These are phyloP conservation scores for Pyrrhosoma nymphula DNA, from an alignment of 2,888 invertebrate genomes.

Conservation along the genomic window DNA sequence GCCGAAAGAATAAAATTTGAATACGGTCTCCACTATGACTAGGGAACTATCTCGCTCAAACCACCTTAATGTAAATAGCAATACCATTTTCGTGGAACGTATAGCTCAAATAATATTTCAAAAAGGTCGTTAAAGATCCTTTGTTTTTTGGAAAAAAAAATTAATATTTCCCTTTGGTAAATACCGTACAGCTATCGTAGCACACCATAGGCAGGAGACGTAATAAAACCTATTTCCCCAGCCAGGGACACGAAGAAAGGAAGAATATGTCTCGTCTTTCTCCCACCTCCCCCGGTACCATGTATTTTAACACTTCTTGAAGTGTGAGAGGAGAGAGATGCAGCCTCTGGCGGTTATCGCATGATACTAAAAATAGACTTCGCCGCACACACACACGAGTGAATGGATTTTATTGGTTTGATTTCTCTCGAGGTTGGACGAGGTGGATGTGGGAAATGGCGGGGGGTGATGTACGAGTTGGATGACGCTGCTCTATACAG, in stretches of 20 bases:
- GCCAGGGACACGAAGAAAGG: neutral
- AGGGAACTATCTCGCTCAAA: too few relatives aligned
- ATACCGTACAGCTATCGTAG: too few relatives aligned
- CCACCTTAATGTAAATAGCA: too few relatives aligned
- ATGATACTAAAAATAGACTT: neutral
- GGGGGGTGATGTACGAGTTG: neutral
- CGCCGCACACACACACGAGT: neutral
- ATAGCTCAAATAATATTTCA: too few relatives aligned
- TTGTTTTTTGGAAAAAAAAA: too few relatives aligned
- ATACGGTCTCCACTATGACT: too few relatives aligned
- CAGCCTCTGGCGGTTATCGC: neutral
- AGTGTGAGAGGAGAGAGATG: neutral
- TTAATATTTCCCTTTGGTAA: too few relatives aligned
- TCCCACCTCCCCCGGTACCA: too few relatives aligned
- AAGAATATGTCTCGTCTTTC: neutral
- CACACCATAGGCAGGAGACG: too few relatives aligned
- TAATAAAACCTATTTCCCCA: neutral
- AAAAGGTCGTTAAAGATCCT: too few relatives aligned
- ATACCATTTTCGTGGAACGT: too few relatives aligned
- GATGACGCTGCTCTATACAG: neutral
- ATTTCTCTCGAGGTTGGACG: neutral
- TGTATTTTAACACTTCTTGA: neutral
- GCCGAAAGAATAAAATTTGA: too few relatives aligned
- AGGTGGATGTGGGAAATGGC: neutral
- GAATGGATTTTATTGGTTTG: conserved; percentile 3